Base-by-base conservation (phyloP, 2,113 vertebrate genomes). In the Lepisosteus oculatus region DNA sequence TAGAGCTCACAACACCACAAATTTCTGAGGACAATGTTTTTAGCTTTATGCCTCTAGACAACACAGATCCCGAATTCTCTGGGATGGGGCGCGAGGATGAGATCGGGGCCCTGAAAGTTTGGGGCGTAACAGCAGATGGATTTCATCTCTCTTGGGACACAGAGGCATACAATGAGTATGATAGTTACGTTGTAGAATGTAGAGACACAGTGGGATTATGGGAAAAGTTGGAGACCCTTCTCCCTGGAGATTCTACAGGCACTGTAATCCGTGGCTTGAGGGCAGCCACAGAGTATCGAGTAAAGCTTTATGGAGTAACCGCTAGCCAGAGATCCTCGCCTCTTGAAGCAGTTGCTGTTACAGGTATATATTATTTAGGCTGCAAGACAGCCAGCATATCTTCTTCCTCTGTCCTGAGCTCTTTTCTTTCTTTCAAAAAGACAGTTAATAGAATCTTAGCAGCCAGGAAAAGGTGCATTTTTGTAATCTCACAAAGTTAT, bases 331-430 rank as follows among this genome's bases (percentile, higher is more conserved):
- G 80, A 74, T 84, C 87, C 64, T 79, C 68, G 1, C 80, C 83
- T 55, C 83, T 83, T 68, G 85, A 88, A 78, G 81, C 88, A 71
- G 81, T 85, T 72, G 84, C 87, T 68, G 79, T 87, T 56, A 89
- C 88, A 91, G 89, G 88, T 91, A 89, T 81, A 84, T 68, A 75
- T 45, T 71, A 45, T 81, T 78, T 61, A 61, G 64, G 67, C 61
- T 76, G 68, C 68, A 62, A 67, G 55, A 69, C 64, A 61, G 65
- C 63, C 6, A 41, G n/a, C 63, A 65, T 72, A 51, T 61, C 72
- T 59, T 62, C 65, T 41, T 14, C 17, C 47, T 55, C 15, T 55
- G 44, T 29, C 47, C 47, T 51, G 47, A 51, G 47, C 47, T 9
- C 9, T 51, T 51, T 51, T 51, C 47, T 51, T 51, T 51, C 5